Evolutionary conservation across 2,888 invertebrate genomes (phyloP).

Genomic region (Drosophila anceps): DNA sequence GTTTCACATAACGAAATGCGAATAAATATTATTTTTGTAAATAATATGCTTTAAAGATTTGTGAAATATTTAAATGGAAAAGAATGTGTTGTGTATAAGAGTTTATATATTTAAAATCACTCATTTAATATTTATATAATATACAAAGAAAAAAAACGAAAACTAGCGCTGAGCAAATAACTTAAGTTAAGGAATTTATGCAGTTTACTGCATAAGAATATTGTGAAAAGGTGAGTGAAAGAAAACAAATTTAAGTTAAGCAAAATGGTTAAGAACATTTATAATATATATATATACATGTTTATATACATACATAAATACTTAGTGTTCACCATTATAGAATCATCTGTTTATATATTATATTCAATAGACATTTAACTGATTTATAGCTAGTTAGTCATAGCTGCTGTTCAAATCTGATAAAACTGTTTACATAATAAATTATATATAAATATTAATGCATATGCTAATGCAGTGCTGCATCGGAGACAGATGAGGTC

Average conservation of each 20-base stretch:
- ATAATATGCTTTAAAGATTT: constrained; percentile 24
- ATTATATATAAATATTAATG: constrained; percentile 19
- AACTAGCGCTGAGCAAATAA: constrained; percentile 8
- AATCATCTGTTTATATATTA: constrained; percentile 15
- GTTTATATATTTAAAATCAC: background rate
- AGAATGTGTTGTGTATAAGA: constrained; percentile 17
- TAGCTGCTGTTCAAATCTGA: constrained; percentile 19
- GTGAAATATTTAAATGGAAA: constrained; percentile 9
- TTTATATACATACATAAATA: background rate
- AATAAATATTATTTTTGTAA: constrained; percentile 5
- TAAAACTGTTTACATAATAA: constrained; percentile 20
- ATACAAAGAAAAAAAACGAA: constrained; percentile 1
- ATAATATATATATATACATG: background rate
- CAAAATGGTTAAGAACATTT: background rate
- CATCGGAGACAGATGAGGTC: background rate
- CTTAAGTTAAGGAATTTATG: constrained; percentile 30
- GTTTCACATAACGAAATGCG: constrained; percentile 18
- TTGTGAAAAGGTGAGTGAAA: constrained; percentile 47
- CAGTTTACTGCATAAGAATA: constrained; percentile 39
- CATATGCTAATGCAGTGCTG: constrained; percentile 21
- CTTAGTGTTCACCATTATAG: constrained; percentile 1
- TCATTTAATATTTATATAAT: background rate
- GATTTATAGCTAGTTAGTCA: constrained; percentile 20
- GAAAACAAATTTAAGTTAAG: background rate
- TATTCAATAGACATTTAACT: constrained; percentile 29